Evolutionary conservation across 2,113 vertebrate genomes (phyloP), one percentile per base, ranked within the genome.

Genomic region (Corydoras maculifer): DNA sequence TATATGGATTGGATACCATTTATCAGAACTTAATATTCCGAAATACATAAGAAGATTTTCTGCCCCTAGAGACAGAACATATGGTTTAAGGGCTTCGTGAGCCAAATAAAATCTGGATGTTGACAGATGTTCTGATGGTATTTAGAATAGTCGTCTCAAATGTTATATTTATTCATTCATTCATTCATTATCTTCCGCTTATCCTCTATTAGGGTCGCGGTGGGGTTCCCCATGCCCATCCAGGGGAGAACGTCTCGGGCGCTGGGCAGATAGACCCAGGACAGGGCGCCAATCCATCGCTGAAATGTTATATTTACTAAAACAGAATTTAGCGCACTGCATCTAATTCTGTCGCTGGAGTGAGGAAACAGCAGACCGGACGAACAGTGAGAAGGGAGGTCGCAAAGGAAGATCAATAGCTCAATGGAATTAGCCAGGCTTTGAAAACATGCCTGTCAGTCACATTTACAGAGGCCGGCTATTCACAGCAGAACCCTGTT

Each of bases 341-440:
- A 25, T 25, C 18, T 25, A 2, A 25, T 25, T 25, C 18, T 25
- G 18, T 25, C 18, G 18, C 18, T 25, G 18, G 18, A 25, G 18
- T 25, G 18, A 25, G 87, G 87, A 82, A 86, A 76, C 79, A 76
- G 80, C 80, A 77, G 83, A 84, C 53, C 80, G 82, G 79, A 74
- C 77, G 68, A 71, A 61, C 67, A 67, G 78, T 54, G 69, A 79
- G 80, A 79, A 80, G 80, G 75, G 78, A 78, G 77, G 82, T 81
- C 43, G 72, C 32, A 15, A 67, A 65, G 61, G 74, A 70, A 82
- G 84, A 89, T 91, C 88, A 86, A 90, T 90, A 89, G 86, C 85
- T 87, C 89, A 88, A 88, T 89, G 84, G 88, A 91, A 90, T 90
- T 88, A 90, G 84, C 83, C 80, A 73, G 80, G 85, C 85, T 91